Base-by-base conservation (phyloP, 2,797 vertebrate species). In the Labroides dimidiatus region DNA sequence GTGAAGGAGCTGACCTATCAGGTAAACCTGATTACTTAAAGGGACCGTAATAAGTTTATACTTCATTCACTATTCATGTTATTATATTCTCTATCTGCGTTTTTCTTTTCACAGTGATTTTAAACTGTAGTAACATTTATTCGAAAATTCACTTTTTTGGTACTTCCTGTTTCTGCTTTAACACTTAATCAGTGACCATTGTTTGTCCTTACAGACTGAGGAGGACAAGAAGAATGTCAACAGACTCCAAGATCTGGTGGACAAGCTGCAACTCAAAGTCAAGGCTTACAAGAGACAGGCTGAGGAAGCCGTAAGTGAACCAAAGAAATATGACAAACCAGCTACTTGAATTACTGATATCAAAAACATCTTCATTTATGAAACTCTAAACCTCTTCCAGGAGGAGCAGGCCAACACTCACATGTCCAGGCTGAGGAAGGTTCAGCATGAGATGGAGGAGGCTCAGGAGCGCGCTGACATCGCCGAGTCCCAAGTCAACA, bases 261-360 rank as follows among this genome's bases (percentile, higher is more conserved):
- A 96, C 87, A 97, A 96, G 73, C 90, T 97, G 66, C 95, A 97
- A 55, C 64, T 96, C 42, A 97, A 96, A 87, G 95, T 96, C 64
- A 96, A 96, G 68, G 69, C 94, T 66, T 97, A 96, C 80, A 96
- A 96, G 92, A 95, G 94, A 69, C 78, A 85, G n/a, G 24, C 83
- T 69, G 82, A 86, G 66, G 77, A 88, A 20, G 79, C 83, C 60
- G 86, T 87, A 6, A 73, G 79, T 75, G 1, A 64, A 24, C 48
- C 6, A 24, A 13, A 8, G 2, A 23, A 14, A 48, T 14, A 6
- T 24, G 6, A 24, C 23, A 49, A 24, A 49, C 8, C 6, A 49
- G 2, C 13, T 4, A 11, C 10, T 19, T 23, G 47, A 7, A 23
- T 4, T 2, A 44, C 1, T 13, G 4, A 48, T 11, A 15, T 6